phyloP scores from a whole-genome alignment of 2,113 vertebrate genomes.

The Anseranas semipalmata region DNA sequence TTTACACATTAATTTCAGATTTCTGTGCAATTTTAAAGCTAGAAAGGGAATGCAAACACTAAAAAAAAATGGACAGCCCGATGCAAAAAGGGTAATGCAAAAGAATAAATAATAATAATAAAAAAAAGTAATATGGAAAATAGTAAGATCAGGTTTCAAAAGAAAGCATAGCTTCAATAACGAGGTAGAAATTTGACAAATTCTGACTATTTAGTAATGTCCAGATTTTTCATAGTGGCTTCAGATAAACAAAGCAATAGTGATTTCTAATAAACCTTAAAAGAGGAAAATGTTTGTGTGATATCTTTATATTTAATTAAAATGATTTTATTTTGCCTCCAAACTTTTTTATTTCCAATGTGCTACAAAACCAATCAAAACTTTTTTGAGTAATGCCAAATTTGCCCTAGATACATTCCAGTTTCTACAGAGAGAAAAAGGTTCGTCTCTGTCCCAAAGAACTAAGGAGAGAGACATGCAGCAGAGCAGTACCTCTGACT shows the following conservation, averaged over 20 bases:
- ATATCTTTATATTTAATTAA: not conserved
- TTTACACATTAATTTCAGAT: not conserved
- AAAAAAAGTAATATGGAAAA: not conserved
- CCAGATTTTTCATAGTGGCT: not conserved
- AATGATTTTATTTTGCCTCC: not conserved
- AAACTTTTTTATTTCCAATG: not conserved
- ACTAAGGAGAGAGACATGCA: not conserved
- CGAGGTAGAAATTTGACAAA: not conserved
- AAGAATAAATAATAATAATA: not conserved
- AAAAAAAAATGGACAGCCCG: not conserved
- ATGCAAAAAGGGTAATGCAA: not conserved
- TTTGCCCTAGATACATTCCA: not conserved
- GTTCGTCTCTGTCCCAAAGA: not conserved
- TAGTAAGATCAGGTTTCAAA: not conserved
- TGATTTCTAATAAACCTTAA: not conserved
- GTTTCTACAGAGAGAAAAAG: not conserved
- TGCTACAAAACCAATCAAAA: rapidly evolving
- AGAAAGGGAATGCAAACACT: not conserved
- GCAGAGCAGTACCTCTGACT: not conserved
- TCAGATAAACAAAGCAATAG: not conserved
- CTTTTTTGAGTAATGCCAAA: not conserved
- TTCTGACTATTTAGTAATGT: not conserved
- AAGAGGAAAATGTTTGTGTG: not conserved
- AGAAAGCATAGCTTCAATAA: not conserved
- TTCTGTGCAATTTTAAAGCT: not conserved